Base-by-base conservation (phyloP, 2,113 vertebrate species). In the Neogale vison region DNA sequence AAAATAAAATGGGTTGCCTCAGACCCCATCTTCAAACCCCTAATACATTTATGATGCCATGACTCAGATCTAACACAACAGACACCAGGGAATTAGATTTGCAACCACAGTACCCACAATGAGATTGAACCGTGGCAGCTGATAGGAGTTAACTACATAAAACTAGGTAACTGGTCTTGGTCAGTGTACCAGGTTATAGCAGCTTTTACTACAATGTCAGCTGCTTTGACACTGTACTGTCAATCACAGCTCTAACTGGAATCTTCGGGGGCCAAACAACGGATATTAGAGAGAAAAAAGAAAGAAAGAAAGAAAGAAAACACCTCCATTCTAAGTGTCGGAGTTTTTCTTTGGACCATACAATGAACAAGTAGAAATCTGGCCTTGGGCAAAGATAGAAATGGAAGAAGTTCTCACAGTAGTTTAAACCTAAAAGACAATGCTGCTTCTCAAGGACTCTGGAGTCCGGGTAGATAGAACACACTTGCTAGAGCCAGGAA, bases 281-380 rank as follows among this genome's bases (percentile, higher is more conserved):
- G 26, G 31, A 82, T 8, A 29, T 50, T 42, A 26, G 3, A 6
- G 6, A 2, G 1, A 18, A 55, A 18, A 5, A 17, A 17, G 5
- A 4, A 17, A 17, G 14, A 47, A 50, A 13, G 39, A n/a, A 47
- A 50, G 45, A 71, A 55, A 39, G 83, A 18, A 24, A 34, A 24
- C 20, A 50, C 39, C 52, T 31, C 24, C 52, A 13, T 45, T 76
- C 69, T 74, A 89, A 93, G n/a, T 42, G 85, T 81, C 57, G 26
- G 20, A 90, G 89, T 45, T 93, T 79, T 88, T 67, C 77, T 96
- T 82, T 74, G 57, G 67, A 86, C 57, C 24, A 83, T 57, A 93
- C 34, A 61, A 67, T 20, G 36, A 72, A 31, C 76, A 85, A 45
- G 29, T 8, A 90, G 92, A 91, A 79, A 90, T 52, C 83, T 89